Conservation (phyloP, 2,797 vertebrate species). For the Clarias platycephalus region DNA sequence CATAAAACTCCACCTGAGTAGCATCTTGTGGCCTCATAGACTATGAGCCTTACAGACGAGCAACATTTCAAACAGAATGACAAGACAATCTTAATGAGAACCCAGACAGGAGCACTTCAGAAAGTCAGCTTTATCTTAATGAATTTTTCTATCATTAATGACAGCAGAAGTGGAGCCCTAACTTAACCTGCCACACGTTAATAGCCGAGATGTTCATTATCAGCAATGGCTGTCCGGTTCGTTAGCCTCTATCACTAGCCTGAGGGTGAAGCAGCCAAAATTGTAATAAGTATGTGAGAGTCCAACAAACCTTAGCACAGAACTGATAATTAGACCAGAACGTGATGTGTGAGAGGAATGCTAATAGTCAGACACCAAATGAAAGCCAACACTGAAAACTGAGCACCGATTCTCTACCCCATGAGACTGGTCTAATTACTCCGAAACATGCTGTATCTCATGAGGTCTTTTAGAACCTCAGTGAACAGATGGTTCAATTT, state of each 20-base stretch:
- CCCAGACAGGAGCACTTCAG: conserved; percentile 3
- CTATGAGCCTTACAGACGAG: neutral
- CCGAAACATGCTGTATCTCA: neutral
- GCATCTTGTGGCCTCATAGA: neutral
- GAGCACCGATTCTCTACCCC: conserved; percentile 3
- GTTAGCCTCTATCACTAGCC: conserved; percentile 29
- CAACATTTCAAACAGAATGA: neutral
- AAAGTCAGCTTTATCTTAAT: conserved; percentile 22
- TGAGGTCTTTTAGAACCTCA: neutral
- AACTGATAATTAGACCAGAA: conserved; percentile 29
- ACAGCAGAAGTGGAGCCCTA: neutral
- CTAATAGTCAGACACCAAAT: conserved; percentile 8
- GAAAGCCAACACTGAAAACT: neutral
- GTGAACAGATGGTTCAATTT: conserved; percentile 3
- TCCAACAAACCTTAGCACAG: neutral
- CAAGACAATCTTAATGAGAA: conserved; percentile 31
- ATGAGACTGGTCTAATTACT: conserved; percentile 16
- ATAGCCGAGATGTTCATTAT: conserved; percentile 1
- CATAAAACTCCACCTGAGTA: neutral
- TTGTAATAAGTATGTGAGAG: neutral
- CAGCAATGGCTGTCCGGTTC: neutral
- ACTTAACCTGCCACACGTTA: conserved; percentile 4
- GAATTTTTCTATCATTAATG: neutral
- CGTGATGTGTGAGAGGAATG: neutral
- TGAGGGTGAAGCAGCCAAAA: conserved; percentile 26